Evolutionary conservation across 2,113 vertebrate species (phyloP), one percentile per base, ranked within the genome.

Genomic region (Puntigrus tetrazona): DNA sequence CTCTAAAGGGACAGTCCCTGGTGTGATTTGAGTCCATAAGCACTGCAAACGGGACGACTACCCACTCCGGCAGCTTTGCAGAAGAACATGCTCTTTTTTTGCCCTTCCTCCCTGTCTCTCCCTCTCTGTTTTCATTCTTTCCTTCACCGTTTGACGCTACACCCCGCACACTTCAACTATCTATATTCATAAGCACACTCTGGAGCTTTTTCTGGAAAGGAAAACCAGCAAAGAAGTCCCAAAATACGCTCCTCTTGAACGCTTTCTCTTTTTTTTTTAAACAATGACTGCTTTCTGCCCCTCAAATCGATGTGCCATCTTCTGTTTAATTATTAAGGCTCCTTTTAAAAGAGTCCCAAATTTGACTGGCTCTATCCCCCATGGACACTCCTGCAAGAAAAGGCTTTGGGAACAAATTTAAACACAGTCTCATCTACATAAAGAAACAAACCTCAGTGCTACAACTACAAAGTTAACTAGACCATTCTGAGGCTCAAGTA

Each of bases 371-470:
- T 87, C 95, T 95, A 96, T 96, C 95, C 95, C 95, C 81, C 84
- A 87, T 93, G 95, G 95, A 95, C 91, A 95, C 87, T 96, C 96
- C 96, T 97, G 95, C 95, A 97, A 96, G 94, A 97, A 97, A 97
- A 96, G 95, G 96, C 96, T 97, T 96, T 94, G 94, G 95, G 92
- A 96, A 97, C 92, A 95, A 92, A 95, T 96, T 95, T 88, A 88
- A 96, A 96, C 86, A 87, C 86, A 87, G 86, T 93, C 93, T 93
- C 81, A 95, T 94, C 93, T 91, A 93, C 92, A 95, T 87, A 92
- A 88, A 92, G 93, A 88, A 82, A 84, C 57, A 73, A 50, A 87
- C 83, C 86, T 83, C 31, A 78, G 29, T 16, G 22, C 77, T 85
- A 72, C 77, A 55, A 52, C 82, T 87, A 88, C 70, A 87, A 22